phyloP scores from a whole-genome alignment of 2,888 invertebrate genomes.

The Anthrax anthrax region DNA sequence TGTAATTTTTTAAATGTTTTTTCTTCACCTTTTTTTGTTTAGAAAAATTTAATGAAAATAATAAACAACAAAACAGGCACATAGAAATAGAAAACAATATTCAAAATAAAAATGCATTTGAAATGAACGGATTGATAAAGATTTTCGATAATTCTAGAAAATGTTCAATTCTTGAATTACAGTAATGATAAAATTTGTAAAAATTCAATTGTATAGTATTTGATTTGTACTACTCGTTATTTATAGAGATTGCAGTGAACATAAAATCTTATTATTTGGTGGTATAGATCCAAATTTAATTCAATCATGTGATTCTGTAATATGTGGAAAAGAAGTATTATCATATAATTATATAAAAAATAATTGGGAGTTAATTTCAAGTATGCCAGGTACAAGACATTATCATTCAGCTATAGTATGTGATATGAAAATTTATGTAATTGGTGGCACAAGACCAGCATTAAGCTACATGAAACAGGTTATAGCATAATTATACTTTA shows the following conservation, averaged over 20 bases:
- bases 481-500: background rate
- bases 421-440: conserved; percentile 49
- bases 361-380: conserved; percentile 51
- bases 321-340: conserved; percentile 43
- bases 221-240: too few species aligned
- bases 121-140: too few species aligned
- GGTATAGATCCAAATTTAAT: conserved; percentile 52
- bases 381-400: conserved; percentile 54
- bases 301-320: conserved; percentile 36
- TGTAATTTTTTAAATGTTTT: too few species aligned
- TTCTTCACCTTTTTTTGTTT: too few species aligned
- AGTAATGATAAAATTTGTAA: too few species aligned
- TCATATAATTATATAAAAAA: conserved; percentile 45
- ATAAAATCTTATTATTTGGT: conserved; percentile 45
- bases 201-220: too few species aligned
- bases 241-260: background rate
- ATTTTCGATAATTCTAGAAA: too few species aligned
- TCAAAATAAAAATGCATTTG: too few species aligned
- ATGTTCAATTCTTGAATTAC: too few species aligned
- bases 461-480: conserved; percentile 9
- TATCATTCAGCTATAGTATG: conserved; percentile 52
- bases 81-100: too few species aligned
- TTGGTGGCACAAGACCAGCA: conserved; percentile 37
- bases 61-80: too few species aligned
- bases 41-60: too few species aligned